Base-by-base conservation (phyloP, 2,113 vertebrate species). In the Naja naja region DNA sequence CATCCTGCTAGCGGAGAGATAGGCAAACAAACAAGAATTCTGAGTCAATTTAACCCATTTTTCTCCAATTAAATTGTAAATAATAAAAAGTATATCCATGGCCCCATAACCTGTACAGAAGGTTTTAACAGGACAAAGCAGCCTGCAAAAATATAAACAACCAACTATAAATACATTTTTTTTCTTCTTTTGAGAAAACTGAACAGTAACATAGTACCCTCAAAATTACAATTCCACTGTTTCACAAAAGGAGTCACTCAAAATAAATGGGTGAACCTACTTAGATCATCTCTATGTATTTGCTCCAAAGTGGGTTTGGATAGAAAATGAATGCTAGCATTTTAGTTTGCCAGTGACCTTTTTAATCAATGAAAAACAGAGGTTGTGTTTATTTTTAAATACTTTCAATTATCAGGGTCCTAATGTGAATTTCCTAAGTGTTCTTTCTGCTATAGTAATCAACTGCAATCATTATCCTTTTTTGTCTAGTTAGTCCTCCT, bases 391-490 rank as follows among this genome's bases (percentile, higher is more conserved):
- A 91, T 90, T 95, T n/a, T 34, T 49, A 95, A 96, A 95, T n/a
- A 89, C 92, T 96, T 95, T 93, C 89, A 92, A 27, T 89, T 95
- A 94, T 90, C 39, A 88, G 2, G 3, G 85, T 56, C 58, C 92
- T 91, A 94, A 94, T 94, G 96, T 87, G 95, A 94, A 94, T 95
- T 96, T 96, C 91, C 95, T 94, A 94, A 91, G 94, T 85, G 49
- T 92, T 94, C 86, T 95, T 96, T 91, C 81, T 89, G 69, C 30
- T 12, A 0, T 0, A 87, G 89, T 92, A 93, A 95, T 96, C 94
- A 96, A 91, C 55, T 0, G 0, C 0, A 0, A 89, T 93, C 94
- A 93, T 45, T 25, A 90, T 39, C 94, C 52, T 47, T 34, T n/a
- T 95, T 96, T 64, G 74, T 96, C 92, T 58, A 93, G 69, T 81